A percentile compares a stretch with the other conserved stretches of the same genome.
Conservation (phyloP, 2,888 invertebrate genomes). For the Tenthredo mesomela region DNA sequence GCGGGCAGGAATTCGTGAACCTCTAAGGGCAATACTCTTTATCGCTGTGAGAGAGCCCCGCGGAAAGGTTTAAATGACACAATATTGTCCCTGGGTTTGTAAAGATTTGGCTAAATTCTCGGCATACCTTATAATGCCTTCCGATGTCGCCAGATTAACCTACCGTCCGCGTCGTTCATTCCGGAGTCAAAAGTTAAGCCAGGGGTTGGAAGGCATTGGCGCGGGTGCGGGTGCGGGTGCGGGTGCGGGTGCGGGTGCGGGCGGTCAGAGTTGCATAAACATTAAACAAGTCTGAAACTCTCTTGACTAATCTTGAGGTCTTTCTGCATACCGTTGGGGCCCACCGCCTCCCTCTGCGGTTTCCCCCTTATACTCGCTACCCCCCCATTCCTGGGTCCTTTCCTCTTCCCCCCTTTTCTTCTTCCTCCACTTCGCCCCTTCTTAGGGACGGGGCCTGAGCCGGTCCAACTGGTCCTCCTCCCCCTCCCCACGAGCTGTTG, state of each 20-base stretch:
- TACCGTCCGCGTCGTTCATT: not conserved
- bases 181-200: not conserved
- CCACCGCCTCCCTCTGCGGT: conserved; percentile 45
- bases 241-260: conserved; percentile 1
- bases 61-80: not conserved
- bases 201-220: not conserved
- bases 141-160: not conserved
- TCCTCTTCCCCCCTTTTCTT: conserved; percentile 55
- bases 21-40: conserved; percentile 44
- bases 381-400: conserved; percentile 58
- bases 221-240: conserved; percentile 43
- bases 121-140: not conserved
- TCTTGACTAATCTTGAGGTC: conserved; percentile 72
- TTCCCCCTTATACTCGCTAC: conserved; percentile 53
- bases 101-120: not conserved
- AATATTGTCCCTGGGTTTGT: conserved; percentile 25
- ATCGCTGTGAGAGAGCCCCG: conserved; percentile 26
- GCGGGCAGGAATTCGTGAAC: conserved; percentile 29
- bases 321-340: conserved; percentile 71
- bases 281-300: conserved; percentile 64
- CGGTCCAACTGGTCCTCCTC: conserved; percentile 76
- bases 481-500: conserved; percentile 81
- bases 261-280: conserved; percentile 66
- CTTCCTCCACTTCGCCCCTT: conserved; percentile 63
- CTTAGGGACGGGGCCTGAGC: conserved; percentile 63